A percentile compares a stretch with the other conserved stretches of the same genome.
These are phyloP conservation scores for Sander lucioperca DNA, from an alignment of 2,113 vertebrate genomes.

Conservation along the genomic window DNA sequence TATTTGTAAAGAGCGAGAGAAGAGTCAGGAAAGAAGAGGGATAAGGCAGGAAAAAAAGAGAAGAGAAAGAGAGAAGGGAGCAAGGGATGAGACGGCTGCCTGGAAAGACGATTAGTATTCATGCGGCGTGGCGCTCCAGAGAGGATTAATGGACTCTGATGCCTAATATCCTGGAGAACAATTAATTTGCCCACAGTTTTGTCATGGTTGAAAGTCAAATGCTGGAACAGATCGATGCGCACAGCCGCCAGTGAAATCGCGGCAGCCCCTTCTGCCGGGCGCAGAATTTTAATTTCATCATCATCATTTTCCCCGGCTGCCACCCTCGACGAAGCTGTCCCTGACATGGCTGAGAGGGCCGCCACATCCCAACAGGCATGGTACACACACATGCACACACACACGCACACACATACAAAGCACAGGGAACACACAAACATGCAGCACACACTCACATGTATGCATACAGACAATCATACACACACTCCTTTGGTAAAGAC, in stretches of 20 bases:
- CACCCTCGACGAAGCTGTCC: constrained; percentile 87
- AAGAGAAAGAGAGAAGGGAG: constrained; percentile 71
- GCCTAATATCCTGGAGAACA: constrained; percentile 99
- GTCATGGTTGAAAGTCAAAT: constrained; percentile 99
- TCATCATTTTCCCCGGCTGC: constrained; percentile 89
- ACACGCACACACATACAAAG: constrained; percentile 20
- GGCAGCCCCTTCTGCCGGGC: constrained; percentile 93
- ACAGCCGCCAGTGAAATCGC: constrained; percentile 91
- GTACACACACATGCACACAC: constrained; percentile 38
- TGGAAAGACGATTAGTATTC: constrained; percentile 95
- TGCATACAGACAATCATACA: constrained; percentile 12
- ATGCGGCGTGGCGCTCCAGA: constrained; percentile 91
- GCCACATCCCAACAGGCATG: constrained; percentile 74
- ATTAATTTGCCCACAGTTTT: constrained; percentile 99
- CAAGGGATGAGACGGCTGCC: constrained; percentile 86
- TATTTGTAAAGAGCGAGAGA: constrained; percentile 54
- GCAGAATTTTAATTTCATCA: constrained; percentile 98
- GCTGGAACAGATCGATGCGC: constrained; percentile 99
- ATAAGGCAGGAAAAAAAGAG: constrained; percentile 52
- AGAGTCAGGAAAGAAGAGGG: constrained; percentile 57
- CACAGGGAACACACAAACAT: constrained; percentile 37
- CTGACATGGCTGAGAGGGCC: constrained; percentile 84
- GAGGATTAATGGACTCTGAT: constrained; percentile 99
- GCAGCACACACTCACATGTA: constrained; percentile 26
- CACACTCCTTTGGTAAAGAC: constrained; percentile 26